A percentile compares a stretch with the other conserved stretches of the same genome.
Conservation (phyloP, 2,113 vertebrate species). For the Oceanodroma tethys region DNA sequence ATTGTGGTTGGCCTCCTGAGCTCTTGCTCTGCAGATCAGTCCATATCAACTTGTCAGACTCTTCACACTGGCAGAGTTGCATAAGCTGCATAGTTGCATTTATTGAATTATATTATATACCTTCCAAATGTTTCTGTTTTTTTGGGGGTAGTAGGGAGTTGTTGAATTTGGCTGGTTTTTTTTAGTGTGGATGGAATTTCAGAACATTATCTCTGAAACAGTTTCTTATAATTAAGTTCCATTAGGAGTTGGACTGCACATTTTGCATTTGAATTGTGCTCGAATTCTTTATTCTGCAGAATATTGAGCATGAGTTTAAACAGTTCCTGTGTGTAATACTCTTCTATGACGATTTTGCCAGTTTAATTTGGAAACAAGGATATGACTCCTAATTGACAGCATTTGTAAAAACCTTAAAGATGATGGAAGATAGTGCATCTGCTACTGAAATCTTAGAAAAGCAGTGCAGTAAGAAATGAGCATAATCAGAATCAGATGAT, state of each 20-base stretch:
- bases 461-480: neutral
- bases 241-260: neutral
- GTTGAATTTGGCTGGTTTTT: neutral
- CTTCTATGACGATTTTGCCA: neutral
- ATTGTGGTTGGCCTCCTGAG: neutral
- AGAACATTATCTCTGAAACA: neutral
- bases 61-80: neutral
- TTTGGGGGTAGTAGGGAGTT: accelerated
- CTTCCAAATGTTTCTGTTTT: neutral
- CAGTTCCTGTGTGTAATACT: neutral
- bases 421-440: neutral
- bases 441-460: neutral
- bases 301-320: neutral
- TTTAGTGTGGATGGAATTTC: neutral
- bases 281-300: neutral
- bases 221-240: neutral
- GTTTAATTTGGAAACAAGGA: neutral
- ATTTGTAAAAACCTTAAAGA: neutral
- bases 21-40: neutral
- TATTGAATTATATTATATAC: neutral
- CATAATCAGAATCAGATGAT: neutral
- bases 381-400: neutral
- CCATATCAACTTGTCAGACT: neutral
- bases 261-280: neutral
- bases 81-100: neutral